Base-by-base conservation (phyloP, 2,888 invertebrate species). In the Salticus scenicus region DNA sequence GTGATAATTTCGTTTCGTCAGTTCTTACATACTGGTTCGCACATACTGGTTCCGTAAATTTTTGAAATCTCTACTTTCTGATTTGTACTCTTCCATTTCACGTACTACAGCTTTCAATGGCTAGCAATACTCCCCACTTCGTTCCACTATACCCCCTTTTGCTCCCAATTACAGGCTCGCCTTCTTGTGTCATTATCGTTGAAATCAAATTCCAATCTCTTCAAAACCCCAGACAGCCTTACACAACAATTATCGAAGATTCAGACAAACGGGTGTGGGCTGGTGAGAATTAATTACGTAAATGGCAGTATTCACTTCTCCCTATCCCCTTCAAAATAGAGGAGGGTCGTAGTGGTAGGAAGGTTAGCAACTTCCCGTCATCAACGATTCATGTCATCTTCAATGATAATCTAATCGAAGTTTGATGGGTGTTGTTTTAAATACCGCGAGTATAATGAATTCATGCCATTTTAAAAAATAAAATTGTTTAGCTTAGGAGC, bases 271-370 rank as follows among this genome's bases (percentile, higher is more conserved):
- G 57, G 57, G 5, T 14, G 64, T 47, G 69, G 67, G 37, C 33
- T 37, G 76, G 67, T 63, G 73, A 78, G 77, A 84, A 84, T 84
- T 84, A 84, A 84, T 84, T 84, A 84, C 83, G 83, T 73, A 84
- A 77, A 77, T 77, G 67, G 83, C 42, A 57, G 42, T 67, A 84
- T 73, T 72, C 76, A 27, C 30, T 30, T 30, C 63, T 14, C 4
- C 30, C 33, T 12, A n/a, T 33, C 66, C n/a, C 66, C 67, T 33
- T 7, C 37, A 37, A 37, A 37, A 37, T 37, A 37, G 37, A 37
- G 37, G 37, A 37, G 37, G 66, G 1, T 17, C 64, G 14, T 64
- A 28, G 74, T 4, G 57, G 57, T 1, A 12, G 63, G n/a, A 27
- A 37, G 42, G 57, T 82, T 82, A 57, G 57, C 2, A 47, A 75